Evolutionary conservation across 2,113 vertebrate species (phyloP), one percentile per base, ranked within the genome.

Genomic region (Myotis yumanensis): DNA sequence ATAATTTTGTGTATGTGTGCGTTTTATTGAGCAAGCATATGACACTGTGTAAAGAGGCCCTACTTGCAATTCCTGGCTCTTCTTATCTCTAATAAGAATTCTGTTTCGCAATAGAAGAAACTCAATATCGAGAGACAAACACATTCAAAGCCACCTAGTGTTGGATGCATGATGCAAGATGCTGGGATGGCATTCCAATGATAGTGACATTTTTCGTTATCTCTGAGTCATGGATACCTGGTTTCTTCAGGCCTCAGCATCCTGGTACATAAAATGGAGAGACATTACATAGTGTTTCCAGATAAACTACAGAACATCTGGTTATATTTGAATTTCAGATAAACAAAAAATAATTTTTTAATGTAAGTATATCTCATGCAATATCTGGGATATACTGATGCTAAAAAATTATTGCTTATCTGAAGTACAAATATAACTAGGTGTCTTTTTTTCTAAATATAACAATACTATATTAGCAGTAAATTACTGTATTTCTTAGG

Each of bases 41-140:
- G 57, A 68, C n/a, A 66, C 8, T 46, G 18, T 43, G 12, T 86
- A 75, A 87, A 89, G 37, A 64, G 43, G 30, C 25, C 40, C 40
- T 40, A 68, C 25, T 14, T 28, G 43, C 17, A 69, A 80, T 92
- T 46, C 28, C 12, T 80, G 9, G 72, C 11, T 88, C 23, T 69
- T 14, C 68, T 96, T 91, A 68, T 91, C 86, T 94, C 73, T 62
- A 89, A 66, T 72, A 59, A 73, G 68, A 93, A 91, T 77, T 77
- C 35, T 69, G 11, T 95, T 93, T 91, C 91, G 82, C 66, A 91
- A 93, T 37, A 94, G 20, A 43, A 95, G 80, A 90, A 57, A 72
- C 73, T 88, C 46, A 89, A 28, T 76, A 72, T 77, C 0, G 11
- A 86, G 23, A 88, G 68, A 89, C 32, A 95, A 77, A 82, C 79